Evolutionary conservation across 2,888 invertebrate genomes (phyloP).

Genomic region (Rhabditoides inermis): DNA sequence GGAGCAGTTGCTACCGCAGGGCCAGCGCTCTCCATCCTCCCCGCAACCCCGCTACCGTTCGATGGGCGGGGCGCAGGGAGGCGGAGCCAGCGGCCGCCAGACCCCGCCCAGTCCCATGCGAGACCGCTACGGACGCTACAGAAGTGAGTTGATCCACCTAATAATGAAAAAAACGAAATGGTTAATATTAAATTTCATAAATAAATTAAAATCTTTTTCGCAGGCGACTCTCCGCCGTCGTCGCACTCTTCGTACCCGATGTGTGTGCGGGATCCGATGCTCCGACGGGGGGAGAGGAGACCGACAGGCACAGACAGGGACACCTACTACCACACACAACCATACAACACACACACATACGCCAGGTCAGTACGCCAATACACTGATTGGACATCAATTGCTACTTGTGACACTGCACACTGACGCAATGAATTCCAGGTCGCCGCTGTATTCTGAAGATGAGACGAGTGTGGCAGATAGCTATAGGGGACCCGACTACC

Average conservation of each 20-base stretch:
- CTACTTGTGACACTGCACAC: no score
- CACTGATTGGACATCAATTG: no score
- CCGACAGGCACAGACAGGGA: neutral
- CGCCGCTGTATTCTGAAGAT: constrained; percentile 33
- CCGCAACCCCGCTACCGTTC: constrained; percentile 29
- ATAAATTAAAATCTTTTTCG: neutral
- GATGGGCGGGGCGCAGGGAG: no score
- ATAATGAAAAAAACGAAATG: no score
- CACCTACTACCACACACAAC: constrained; percentile 18
- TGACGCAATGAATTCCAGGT: no score
- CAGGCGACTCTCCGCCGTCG: constrained; percentile 30
- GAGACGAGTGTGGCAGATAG: constrained; percentile 26
- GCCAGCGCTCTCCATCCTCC: constrained; percentile 34
- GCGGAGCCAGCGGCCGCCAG: no score
- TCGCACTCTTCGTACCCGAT: constrained; percentile 31
- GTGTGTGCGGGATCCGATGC: constrained; percentile 27
- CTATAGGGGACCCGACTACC: constrained; percentile 16
- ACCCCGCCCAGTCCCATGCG: no score
- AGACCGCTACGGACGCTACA: no score
- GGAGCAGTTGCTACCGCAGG: constrained; percentile 42
- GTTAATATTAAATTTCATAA: neutral
- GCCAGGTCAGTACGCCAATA: no score
- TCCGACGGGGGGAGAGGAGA: constrained; percentile 7
- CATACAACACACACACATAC: no score
- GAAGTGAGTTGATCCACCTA: no score